phyloP scores from a whole-genome alignment of 2,888 invertebrate species.

The Callimorpha dominula region DNA sequence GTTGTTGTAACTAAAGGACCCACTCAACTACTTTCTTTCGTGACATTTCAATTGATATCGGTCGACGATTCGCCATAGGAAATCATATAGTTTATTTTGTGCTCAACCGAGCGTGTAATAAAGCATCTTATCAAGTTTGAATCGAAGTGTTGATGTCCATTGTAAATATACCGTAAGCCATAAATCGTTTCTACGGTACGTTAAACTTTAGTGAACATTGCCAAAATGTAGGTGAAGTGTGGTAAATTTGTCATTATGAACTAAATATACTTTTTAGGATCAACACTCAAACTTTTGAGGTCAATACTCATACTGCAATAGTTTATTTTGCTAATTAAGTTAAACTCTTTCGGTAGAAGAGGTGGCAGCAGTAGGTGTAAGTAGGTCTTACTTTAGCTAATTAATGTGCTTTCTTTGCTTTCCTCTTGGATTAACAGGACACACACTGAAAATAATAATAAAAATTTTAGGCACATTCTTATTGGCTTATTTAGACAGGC shows the following conservation, averaged over 20 bases:
- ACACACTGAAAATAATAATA: too few species aligned
- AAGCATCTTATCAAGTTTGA: slow-evolving; percentile 42
- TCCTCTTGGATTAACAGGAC: too few species aligned
- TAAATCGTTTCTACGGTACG: neutral
- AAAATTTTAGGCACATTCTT: too few species aligned
- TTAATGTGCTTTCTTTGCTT: too few species aligned
- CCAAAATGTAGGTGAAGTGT: neutral
- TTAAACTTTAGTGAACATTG: neutral
- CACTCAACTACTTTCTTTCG: slow-evolving; percentile 14
- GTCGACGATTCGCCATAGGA: slow-evolving; percentile 8
- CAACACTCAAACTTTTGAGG: neutral
- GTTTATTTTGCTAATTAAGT: too few species aligned
- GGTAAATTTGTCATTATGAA: neutral
- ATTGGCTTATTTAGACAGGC: too few species aligned
- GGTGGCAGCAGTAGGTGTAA: too few species aligned
- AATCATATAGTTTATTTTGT: slow-evolving; percentile 33
- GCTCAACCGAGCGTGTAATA: slow-evolving; percentile 42
- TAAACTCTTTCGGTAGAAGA: too few species aligned
- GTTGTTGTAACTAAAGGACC: neutral
- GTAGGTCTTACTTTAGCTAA: too few species aligned
- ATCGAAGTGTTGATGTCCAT: slow-evolving; percentile 13
- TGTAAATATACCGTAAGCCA: slow-evolving; percentile 1
- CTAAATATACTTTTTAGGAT: neutral
- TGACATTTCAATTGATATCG: slow-evolving; percentile 21
- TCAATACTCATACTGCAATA: neutral